Base-by-base conservation (phyloP, 2,113 vertebrate species). In the Rhinolophus sinicus region DNA sequence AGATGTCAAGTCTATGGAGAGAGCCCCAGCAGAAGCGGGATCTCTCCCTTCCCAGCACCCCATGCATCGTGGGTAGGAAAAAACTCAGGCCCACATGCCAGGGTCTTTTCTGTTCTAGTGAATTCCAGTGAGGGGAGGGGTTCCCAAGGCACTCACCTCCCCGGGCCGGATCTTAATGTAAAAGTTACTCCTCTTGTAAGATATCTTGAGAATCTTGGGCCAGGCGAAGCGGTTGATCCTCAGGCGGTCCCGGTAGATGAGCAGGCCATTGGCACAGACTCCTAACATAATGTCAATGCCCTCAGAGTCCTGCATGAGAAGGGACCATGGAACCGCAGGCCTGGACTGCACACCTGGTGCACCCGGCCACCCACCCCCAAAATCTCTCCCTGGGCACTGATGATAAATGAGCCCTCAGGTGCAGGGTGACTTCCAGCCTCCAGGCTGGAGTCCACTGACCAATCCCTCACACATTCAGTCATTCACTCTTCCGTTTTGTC, bases 181-280 rank as follows among this genome's bases (percentile, higher is more conserved):
- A 97, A 99, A 99, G 98, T 99, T 99, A 98, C 99, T 99, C 97
- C 99, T 99, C 97, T 99, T 99, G 75, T 99, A 99, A 67, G 99
- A 99, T 97, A 99, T 99, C 98, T 99, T 99, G n/a, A 99, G 99
- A 97, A 99, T 99, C 98, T 99, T 99, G 95, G 99, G 99, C 99
- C 99, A 99, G 96, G 99, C 99, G 0, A 99, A 99, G 88, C 99
- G 99, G 97, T 99, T 99, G 98, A 99, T 99, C 97, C 99, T 99
- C 97, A 99, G 98, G 50, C 99, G 99, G 94, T 99, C 99, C 30
- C 99, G 99, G 98, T 99, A 99, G 97, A 99, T 99, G 80, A 99
- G 99, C 90, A 99, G 99, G 65, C 99, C 99, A 0, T 99, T 99
- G 98, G 99, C 99, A 15, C 99, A 99, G 91, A 99, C 99, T 0